phyloP scores from a whole-genome alignment of 2,797 vertebrate genomes.

The Malurus leucopterus region DNA sequence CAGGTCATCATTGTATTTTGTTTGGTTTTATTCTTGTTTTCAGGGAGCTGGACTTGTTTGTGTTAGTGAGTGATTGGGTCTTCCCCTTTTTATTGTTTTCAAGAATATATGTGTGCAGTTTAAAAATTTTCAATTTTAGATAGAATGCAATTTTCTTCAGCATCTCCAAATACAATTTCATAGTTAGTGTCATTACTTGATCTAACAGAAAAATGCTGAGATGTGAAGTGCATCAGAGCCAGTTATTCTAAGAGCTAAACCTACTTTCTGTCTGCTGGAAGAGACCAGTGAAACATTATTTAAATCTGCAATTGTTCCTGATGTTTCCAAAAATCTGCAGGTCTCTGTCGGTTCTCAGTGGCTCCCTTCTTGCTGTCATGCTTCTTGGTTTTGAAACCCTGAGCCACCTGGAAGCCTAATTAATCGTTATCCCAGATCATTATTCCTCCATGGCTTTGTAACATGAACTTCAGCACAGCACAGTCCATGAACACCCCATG shows the following conservation, averaged over 20 bases:
- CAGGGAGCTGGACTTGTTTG: background rate
- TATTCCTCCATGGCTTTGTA: background rate
- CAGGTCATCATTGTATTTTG: background rate
- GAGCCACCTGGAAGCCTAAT: background rate
- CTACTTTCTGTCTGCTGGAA: background rate
- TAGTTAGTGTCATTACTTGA: background rate
- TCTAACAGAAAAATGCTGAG: background rate
- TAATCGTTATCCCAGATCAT: background rate
- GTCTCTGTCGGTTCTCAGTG: background rate
- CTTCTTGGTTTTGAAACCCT: background rate
- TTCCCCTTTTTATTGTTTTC: background rate
- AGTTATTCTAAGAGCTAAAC: background rate
- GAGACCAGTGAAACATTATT: background rate
- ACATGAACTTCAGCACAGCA: background rate
- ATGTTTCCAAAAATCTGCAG: background rate
- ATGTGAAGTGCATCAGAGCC: background rate
- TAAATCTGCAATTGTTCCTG: background rate
- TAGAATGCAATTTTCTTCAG: background rate
- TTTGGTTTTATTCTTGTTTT: background rate
- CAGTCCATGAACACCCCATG: background rate
- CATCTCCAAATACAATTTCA: background rate
- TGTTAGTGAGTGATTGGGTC: background rate
- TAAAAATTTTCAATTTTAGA: background rate
- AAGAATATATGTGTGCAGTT: background rate
- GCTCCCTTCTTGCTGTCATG: background rate